phyloP scores from a whole-genome alignment of 2,888 invertebrate species.

The Venustoraphidia nigricollis region DNA sequence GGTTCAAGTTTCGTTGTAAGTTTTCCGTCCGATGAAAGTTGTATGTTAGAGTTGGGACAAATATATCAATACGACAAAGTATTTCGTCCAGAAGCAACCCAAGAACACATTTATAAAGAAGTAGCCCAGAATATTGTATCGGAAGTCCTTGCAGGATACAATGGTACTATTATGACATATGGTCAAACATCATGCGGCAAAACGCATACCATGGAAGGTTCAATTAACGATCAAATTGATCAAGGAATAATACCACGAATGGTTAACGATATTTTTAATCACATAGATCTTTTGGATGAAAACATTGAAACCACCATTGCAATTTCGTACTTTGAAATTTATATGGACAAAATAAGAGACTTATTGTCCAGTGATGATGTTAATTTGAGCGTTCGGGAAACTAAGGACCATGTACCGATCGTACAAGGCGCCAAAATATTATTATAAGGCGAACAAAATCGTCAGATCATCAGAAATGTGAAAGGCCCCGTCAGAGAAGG shows the following conservation, averaged over 20 bases:
- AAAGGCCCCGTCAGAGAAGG: no score
- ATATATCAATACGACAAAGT: slow-evolving; percentile 98
- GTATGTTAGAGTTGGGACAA: slow-evolving; percentile 52
- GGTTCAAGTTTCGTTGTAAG: no score
- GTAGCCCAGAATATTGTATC: slow-evolving; percentile 97
- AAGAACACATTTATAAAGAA: slow-evolving; percentile 98
- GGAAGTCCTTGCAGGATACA: slow-evolving; percentile 96
- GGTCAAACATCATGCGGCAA: slow-evolving; percentile 99
- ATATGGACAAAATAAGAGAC: slow-evolving; percentile 99
- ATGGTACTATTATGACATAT: slow-evolving; percentile 99
- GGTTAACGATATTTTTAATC: slow-evolving; percentile 98
- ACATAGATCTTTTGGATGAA: slow-evolving; percentile 99
- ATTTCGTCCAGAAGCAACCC: slow-evolving; percentile 96
- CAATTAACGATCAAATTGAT: slow-evolving; percentile 73
- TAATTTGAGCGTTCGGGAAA: slow-evolving; percentile 98
- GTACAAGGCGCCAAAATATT: slow-evolving; percentile 99
- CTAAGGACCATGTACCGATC: slow-evolving; percentile 98
- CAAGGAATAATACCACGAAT: slow-evolving; percentile 98
- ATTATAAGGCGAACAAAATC: no score
- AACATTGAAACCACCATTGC: slow-evolving; percentile 99
- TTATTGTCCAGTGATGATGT: slow-evolving; percentile 95
- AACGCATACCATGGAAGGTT: slow-evolving; percentile 99
- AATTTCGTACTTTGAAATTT: slow-evolving; percentile 99
- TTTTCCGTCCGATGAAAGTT: no score
- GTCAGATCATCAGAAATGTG: no score